Evolutionary conservation across 92 coral and sea anemone genomes (phyloP), one percentile per base, ranked within the genome.

Genomic region (Zoanthus solanderi): DNA sequence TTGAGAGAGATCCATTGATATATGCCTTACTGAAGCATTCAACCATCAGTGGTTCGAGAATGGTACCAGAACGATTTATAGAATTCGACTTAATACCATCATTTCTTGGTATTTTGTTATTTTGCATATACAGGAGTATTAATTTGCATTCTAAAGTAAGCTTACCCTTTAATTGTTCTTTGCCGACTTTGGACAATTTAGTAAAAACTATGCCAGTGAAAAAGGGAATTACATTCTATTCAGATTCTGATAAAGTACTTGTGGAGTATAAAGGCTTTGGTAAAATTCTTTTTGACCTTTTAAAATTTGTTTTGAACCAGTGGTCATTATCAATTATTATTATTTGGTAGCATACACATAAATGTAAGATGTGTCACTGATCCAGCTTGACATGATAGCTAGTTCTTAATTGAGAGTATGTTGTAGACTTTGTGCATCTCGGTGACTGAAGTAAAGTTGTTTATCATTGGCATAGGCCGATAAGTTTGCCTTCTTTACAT

Each of bases 91-190:
- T 60, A 23, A 88, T 31, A 18, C 78, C 84, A 75, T 83, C 88
- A 31, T 74, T 89, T 23, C 88, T 88, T 0, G 88, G 88, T 29
- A 84, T 28, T 83, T 83, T 82, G 77, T 74, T 83, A 61, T 71
- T 73, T 65, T 83, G 9, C 28, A 83, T 44, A 47, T 58, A 30
- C 11, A 13, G 9, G 42, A 81, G 30, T 10, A 58, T 56, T n/a
- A 15, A 46, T 75, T 83, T 60, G 58, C 87, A 83, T 57, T 83
- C 50, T 67, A 83, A 45, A 13, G 77, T 83, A 47, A 67, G 72
- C 23, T 67, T 67, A 67, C 72, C 72, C 18, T 67, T 37, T 30
- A 67, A 9, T 67, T 67, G 72, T 75, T 75, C 56, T 46, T 53
- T 23, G 52, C 52, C 8, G 34, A 30, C 72, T 67, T 67, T 37